Percentiles rank a stretch among this genome's conserved stretches.
Conservation (phyloP, 2,113 vertebrate genomes). For the Ictalurus punctatus region DNA sequence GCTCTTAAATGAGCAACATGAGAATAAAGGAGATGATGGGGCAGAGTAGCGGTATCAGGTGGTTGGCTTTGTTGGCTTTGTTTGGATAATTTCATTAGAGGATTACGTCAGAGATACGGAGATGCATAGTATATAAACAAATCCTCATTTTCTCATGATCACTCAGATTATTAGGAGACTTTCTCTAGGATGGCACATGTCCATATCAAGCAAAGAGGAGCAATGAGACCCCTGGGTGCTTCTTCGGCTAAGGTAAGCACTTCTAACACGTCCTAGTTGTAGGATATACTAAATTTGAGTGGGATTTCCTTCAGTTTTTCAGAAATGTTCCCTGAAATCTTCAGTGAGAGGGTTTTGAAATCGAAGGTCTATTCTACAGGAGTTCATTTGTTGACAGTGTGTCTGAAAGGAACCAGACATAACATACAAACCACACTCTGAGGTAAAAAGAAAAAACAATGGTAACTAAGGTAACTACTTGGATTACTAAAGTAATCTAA, state of each 20-base stretch:
- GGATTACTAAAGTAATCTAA: neutral
- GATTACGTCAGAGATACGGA: neutral
- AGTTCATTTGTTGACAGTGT: neutral
- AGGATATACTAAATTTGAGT: neutral
- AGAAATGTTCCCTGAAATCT: neutral
- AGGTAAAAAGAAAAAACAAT: neutral
- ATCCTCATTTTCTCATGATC: neutral
- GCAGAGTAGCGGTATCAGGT: neutral
- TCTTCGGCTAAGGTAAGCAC: slow-evolving; percentile 2
- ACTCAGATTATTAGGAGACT: neutral
- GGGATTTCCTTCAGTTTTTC: neutral
- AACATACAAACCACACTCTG: neutral
- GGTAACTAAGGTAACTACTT: no score
- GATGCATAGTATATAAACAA: neutral
- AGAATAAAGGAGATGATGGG: slow-evolving; percentile 18
- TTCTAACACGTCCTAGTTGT: neutral
- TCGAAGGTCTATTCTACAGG: neutral
- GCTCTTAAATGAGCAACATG: slow-evolving; percentile 38
- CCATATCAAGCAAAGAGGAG: neutral
- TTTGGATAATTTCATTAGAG: neutral
- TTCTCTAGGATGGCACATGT: neutral
- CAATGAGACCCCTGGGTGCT: slow-evolving; percentile 5
- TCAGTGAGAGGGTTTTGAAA: neutral
- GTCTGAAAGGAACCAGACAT: neutral
- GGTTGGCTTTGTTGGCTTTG: slow-evolving; percentile 3